Evolutionary conservation across 1,140 invertebrate genomes (phyloP), one percentile per base, ranked within the genome.

Genomic region (Drosophila lacteicornis): DNA sequence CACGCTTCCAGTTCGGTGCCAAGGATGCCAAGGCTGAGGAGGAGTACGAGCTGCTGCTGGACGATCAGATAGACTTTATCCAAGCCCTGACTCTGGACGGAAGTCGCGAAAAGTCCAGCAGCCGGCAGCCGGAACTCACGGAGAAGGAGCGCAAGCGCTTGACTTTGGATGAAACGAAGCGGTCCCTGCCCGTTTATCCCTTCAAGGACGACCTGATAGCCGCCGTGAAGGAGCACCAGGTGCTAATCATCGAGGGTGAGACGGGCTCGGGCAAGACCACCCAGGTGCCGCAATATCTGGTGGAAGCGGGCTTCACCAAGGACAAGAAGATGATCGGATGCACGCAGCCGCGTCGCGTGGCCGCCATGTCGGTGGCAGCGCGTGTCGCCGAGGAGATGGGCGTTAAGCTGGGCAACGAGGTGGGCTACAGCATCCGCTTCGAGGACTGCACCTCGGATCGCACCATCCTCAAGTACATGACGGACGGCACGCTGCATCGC

Each of bases 371-470:
- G 27, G 99, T 99, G n/a, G 98, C 99, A 45, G 97, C 98, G 43
- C 95, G 99, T 94, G 99, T 99, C 2, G 98, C 98, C n/a, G 98
- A 99, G 94, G 99, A 99, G 95, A 99, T 99, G 98, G 98, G 98
- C 93, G 98, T 99, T 0, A 96, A 97, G 92, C 94, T 99, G n/a
- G 99, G 99, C 11, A 98, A 99, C 93, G 98, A 99, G 95, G 99
- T 99, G 65, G 99, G 99, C 40, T 99, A 99, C 93, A 98, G 97
- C 81, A 99, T 99, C 82, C 95, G 99, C 92, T 99, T 99, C 94
- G 99, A 99, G 95, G 99, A 99, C 93, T 99, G 99, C 82, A 99
- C 99, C 4, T 99, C 97, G 15, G 96, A 98, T 65, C 96, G 98
- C 92, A 99, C 99, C 11, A 94, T 99, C 50, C 96, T 99, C n/a